A percentile compares a stretch with the other conserved stretches of the same genome.
These are phyloP conservation scores for Acanthacorydalis orientalis DNA, from an alignment of 2,888 invertebrate genomes.

Conservation along the genomic window DNA sequence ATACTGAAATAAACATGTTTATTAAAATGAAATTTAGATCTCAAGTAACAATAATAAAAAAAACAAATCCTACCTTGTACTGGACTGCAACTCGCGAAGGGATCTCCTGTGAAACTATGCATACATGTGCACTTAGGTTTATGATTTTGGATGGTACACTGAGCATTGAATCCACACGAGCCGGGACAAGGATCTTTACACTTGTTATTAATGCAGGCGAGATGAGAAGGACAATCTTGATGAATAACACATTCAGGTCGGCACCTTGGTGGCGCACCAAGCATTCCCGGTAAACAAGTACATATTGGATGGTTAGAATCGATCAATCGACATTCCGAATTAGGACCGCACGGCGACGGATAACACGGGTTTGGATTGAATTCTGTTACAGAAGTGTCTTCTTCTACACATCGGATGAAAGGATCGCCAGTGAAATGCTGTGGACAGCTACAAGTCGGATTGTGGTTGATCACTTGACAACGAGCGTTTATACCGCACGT, in stretches of 20 bases:
- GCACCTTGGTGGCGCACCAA: slow-evolving; percentile 65
- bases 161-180: slow-evolving; percentile 59
- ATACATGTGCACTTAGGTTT: slow-evolving; percentile 59
- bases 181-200: slow-evolving; percentile 63
- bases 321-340: slow-evolving; percentile 45
- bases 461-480: slow-evolving; percentile 42
- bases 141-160: slow-evolving; percentile 57
- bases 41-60: too few species aligned
- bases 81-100: slow-evolving; percentile 55
- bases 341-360: slow-evolving; percentile 55
- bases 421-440: slow-evolving; percentile 40
- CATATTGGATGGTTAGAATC: slow-evolving; percentile 56
- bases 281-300: slow-evolving; percentile 52
- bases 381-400: slow-evolving; percentile 16
- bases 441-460: slow-evolving; percentile 46
- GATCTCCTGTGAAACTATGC: slow-evolving; percentile 61
- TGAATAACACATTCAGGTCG: slow-evolving; percentile 63
- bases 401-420: slow-evolving; percentile 32
- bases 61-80: slow-evolving; percentile 22
- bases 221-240: slow-evolving; percentile 57
- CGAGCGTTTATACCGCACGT: slow-evolving; percentile 38
- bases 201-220: slow-evolving; percentile 53
- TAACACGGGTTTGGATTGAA: slow-evolving; percentile 44
- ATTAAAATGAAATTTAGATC: too few species aligned
- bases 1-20: too few species aligned